Conservation (phyloP, 1,140 invertebrate genomes). For the Drosophila seguyi region DNA sequence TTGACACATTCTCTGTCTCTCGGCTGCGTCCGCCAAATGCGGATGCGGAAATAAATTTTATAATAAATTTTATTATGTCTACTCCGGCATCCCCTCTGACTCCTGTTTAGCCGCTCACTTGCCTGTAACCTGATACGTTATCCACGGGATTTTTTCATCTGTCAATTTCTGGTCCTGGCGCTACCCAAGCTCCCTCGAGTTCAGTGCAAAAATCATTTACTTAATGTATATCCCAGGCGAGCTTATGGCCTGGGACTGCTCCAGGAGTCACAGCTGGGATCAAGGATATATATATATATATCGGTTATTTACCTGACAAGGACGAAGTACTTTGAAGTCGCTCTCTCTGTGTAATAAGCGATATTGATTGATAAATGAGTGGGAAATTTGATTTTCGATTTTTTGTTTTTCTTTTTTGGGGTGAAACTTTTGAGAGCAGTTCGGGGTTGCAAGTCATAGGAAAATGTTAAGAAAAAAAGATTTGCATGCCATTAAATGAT, state of each 20-base stretch:
- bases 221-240: constrained; percentile 58
- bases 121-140: constrained; percentile 77
- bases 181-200: constrained; percentile 24
- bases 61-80: constrained; percentile 84
- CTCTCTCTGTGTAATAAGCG: constrained; percentile 56
- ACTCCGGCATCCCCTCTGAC: constrained; percentile 44
- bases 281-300: constrained; percentile 21
- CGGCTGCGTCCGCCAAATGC: constrained; percentile 5
- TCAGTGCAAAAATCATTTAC: constrained; percentile 76
- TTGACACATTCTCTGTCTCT: constrained; percentile 74
- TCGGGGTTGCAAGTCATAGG: constrained; percentile 7
- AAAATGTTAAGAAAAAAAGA: constrained; percentile 10
- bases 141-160: constrained; percentile 56
- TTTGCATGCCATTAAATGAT: constrained; percentile 27
- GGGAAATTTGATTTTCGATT: constrained; percentile 46
- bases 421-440: not conserved
- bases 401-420: not conserved
- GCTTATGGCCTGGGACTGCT: constrained; percentile 20
- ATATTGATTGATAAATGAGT: constrained; percentile 81
- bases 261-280: constrained; percentile 43
- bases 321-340: constrained; percentile 76
- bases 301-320: constrained; percentile 47
- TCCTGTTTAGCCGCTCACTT: constrained; percentile 51
- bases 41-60: constrained; percentile 77
- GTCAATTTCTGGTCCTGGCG: constrained; percentile 66